A percentile compares a stretch with the other conserved stretches of the same genome.
phyloP scores from a whole-genome alignment of 2,888 invertebrate genomes.

The Dendrolimus pini region DNA sequence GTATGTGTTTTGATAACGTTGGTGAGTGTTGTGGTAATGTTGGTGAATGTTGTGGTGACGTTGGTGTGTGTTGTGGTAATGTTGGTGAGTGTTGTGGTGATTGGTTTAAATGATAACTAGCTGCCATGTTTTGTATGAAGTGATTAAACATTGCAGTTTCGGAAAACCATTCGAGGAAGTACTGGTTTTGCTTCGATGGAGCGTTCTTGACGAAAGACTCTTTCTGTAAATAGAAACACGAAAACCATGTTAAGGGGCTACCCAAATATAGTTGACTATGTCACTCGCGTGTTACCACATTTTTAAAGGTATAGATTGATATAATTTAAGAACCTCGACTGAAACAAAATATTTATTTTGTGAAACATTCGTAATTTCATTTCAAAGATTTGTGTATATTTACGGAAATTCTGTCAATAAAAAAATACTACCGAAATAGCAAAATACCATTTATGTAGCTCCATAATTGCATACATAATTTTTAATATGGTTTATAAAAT shows the following conservation, averaged over 20 bases:
- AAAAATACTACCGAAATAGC: too few species aligned
- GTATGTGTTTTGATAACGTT: constrained; percentile 7
- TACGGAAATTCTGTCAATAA: neutral
- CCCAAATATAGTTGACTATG: too few species aligned
- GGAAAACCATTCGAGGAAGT: constrained; percentile 91
- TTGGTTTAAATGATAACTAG: constrained; percentile 20
- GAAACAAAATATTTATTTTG: too few species aligned
- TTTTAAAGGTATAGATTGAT: too few species aligned
- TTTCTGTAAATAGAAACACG: constrained; percentile 71
- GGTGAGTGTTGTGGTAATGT: constrained; percentile 8
- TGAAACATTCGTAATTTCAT: neutral
- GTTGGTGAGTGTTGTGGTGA: constrained; percentile 12
- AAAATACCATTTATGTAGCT: too few species aligned
- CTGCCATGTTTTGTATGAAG: constrained; percentile 78
- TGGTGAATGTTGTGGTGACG: constrained; percentile 11
- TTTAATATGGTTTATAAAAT: too few species aligned
- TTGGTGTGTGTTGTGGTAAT: constrained; percentile 7
- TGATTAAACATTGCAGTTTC: constrained; percentile 91
- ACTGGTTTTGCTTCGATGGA: constrained; percentile 79
- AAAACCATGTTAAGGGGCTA: neutral
- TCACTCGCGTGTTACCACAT: too few species aligned
- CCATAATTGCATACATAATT: too few species aligned
- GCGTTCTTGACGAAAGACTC: constrained; percentile 82
- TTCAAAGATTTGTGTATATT: neutral
- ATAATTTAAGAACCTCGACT: too few species aligned